Evolutionary conservation across 2,888 invertebrate genomes (phyloP).

Genomic region (Pomacea canaliculata): DNA sequence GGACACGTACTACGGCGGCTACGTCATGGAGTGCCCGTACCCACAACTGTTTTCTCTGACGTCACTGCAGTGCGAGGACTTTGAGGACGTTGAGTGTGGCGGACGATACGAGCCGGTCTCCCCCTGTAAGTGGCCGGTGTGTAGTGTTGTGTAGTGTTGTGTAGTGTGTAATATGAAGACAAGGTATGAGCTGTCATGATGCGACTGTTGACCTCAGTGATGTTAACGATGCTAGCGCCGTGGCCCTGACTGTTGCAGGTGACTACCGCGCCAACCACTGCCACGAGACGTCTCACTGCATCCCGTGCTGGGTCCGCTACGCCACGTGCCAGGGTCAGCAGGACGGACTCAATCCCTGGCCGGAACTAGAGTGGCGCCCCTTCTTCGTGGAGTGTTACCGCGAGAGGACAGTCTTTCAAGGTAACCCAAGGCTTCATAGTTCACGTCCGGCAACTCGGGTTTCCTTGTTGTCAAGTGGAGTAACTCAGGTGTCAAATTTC

Average conservation of each 20-base stretch:
- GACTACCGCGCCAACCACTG: conserved; percentile 46
- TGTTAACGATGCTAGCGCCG: background rate
- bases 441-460: no score
- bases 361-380: conserved; percentile 41
- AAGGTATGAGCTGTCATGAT: background rate
- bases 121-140: conserved; percentile 40
- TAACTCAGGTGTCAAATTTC: no score
- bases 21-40: conserved; percentile 51
- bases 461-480: no score
- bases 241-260: conserved; percentile 30
- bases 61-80: conserved; percentile 48
- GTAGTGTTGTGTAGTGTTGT: background rate
- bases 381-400: conserved; percentile 45
- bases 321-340: conserved; percentile 40
- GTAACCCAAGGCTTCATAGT: background rate
- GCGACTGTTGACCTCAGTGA: background rate
- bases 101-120: conserved; percentile 42
- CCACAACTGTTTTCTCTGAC: conserved; percentile 49
- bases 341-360: conserved; percentile 43
- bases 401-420: conserved; percentile 42
- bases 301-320: conserved; percentile 45
- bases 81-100: conserved; percentile 52
- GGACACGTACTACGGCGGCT: conserved; percentile 36
- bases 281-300: conserved; percentile 42
- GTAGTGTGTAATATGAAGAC: no score